These are phyloP conservation scores for Apeltes quadracus DNA, from an alignment of 2,113 vertebrate genomes.

Conservation along the genomic window DNA sequence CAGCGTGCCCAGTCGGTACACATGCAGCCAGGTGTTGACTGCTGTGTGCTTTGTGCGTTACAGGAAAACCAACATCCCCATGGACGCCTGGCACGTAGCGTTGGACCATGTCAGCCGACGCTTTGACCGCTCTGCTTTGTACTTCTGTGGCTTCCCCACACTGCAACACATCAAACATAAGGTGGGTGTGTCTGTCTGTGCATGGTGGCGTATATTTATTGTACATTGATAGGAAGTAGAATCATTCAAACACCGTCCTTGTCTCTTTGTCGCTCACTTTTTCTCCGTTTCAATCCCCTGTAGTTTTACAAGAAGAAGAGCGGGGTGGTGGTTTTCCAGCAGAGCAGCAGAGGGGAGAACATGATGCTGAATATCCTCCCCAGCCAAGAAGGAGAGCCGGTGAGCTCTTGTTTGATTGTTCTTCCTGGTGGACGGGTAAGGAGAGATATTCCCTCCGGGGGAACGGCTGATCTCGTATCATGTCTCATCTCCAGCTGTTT, in stretches of 20 bases:
- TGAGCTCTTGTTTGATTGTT: slow-evolving; percentile 67
- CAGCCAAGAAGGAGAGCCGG: slow-evolving; percentile 78
- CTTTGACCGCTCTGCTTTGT: slow-evolving; percentile 86
- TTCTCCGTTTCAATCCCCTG: neutral
- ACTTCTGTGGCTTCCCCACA: slow-evolving; percentile 98
- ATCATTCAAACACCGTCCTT: neutral
- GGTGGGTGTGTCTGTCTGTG: slow-evolving; percentile 58
- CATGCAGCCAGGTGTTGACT: neutral
- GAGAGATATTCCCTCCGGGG: too few species aligned
- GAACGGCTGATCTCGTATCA: too few species aligned
- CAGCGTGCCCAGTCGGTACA: neutral
- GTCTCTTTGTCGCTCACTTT: neutral
- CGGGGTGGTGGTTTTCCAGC: slow-evolving; percentile 95
- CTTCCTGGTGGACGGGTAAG: too few species aligned
- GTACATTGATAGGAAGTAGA: neutral
- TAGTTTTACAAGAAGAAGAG: slow-evolving; percentile 93
- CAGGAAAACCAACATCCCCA: slow-evolving; percentile 86
- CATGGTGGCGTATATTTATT: neutral
- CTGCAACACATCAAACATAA: slow-evolving; percentile 95
- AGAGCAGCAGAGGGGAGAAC: slow-evolving; percentile 96
- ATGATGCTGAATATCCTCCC: slow-evolving; percentile 90
- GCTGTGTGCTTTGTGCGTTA: slow-evolving; percentile 15
- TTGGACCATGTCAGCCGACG: slow-evolving; percentile 81
- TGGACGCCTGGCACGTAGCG: slow-evolving; percentile 90
- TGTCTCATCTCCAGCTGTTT: too few species aligned